Percentiles rank a stretch among this genome's conserved stretches.
Conservation (phyloP, 2,797 vertebrate species). For the Eidolon dupreanum region DNA sequence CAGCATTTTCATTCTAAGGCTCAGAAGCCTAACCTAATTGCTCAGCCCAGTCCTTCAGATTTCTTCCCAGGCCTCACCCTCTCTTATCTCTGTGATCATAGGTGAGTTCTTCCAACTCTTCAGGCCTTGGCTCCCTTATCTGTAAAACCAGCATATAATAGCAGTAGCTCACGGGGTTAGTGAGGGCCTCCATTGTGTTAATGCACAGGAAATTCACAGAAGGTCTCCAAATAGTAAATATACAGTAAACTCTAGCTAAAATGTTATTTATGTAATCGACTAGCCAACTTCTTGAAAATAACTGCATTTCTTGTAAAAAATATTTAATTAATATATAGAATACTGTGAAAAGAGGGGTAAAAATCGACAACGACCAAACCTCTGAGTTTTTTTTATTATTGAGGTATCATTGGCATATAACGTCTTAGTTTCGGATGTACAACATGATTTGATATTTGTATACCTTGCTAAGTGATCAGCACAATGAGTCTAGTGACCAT, state of each 20-base stretch:
- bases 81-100: background rate
- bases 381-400: background rate
- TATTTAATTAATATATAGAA: background rate
- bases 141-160: background rate
- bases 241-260: background rate
- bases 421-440: background rate
- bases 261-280: background rate
- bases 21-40: background rate
- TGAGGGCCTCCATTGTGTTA: background rate
- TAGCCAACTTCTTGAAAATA: background rate
- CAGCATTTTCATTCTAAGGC: background rate
- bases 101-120: background rate
- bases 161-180: background rate
- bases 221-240: background rate
- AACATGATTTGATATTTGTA: background rate
- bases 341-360: background rate
- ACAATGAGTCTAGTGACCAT: background rate
- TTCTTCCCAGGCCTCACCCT: background rate
- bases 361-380: background rate
- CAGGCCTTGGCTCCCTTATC: background rate
- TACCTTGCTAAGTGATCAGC: background rate
- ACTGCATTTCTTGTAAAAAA: background rate
- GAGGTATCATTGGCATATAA: background rate
- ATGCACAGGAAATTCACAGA: fast-evolving
- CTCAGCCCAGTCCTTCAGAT: background rate